Evolutionary conservation across 1,140 invertebrate species (phyloP).

Genomic region (Nasonia vitripennis): DNA sequence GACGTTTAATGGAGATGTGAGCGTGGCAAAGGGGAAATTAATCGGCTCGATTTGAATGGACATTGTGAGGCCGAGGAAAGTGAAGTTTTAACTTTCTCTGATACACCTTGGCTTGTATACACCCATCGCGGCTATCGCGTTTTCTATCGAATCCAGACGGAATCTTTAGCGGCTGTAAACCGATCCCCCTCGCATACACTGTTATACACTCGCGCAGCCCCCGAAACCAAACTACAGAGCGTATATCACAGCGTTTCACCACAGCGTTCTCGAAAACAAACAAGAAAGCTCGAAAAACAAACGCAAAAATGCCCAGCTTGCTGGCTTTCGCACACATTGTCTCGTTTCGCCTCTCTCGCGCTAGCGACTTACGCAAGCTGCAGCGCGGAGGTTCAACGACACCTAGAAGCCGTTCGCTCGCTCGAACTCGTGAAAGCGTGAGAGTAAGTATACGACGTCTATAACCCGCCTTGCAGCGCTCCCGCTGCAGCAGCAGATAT

Average conservation of each 20-base stretch:
- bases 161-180: too few species aligned
- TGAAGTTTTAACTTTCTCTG: too few species aligned
- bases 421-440: slow-evolving; percentile 64
- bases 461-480: slow-evolving; percentile 44
- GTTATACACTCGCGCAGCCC: too few species aligned
- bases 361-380: background rate
- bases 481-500: background rate
- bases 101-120: too few species aligned
- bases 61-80: too few species aligned
- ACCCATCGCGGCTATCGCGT: too few species aligned
- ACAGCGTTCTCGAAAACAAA: too few species aligned
- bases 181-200: too few species aligned
- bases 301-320: background rate
- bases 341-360: background rate
- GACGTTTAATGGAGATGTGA: background rate
- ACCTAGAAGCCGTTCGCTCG: slow-evolving; percentile 28
- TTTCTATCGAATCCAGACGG: too few species aligned
- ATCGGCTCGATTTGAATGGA: too few species aligned
- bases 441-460: slow-evolving; percentile 53
- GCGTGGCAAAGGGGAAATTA: background rate
- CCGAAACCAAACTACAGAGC: background rate
- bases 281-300: background rate
- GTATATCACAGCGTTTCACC: background rate
- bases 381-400: slow-evolving; percentile 51
- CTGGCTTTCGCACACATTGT: background rate